A percentile compares a stretch with the other conserved stretches of the same genome.
Evolutionary conservation across 2,797 vertebrate species (phyloP).

Genomic region (Notoglanidium macrostoma): DNA sequence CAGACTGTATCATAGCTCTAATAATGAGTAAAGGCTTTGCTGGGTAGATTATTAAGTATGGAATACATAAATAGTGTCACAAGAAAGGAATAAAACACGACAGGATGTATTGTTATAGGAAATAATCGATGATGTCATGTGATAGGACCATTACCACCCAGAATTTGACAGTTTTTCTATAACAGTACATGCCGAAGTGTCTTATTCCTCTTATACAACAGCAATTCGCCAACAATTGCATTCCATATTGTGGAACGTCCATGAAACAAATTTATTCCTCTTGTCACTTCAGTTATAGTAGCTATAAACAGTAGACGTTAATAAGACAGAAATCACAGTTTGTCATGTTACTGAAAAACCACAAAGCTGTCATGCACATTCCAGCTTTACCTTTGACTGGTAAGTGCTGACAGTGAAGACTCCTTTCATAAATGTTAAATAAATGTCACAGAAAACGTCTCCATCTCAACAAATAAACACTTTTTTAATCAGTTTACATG

Average conservation of each 20-base stretch:
- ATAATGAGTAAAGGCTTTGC: neutral
- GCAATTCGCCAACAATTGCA: neutral
- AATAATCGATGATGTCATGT: neutral
- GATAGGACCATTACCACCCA: neutral
- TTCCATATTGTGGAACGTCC: neutral
- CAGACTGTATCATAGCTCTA: neutral
- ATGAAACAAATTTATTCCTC: neutral
- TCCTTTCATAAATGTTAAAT: neutral
- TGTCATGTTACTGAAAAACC: neutral
- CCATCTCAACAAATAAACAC: neutral
- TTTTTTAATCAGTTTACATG: neutral
- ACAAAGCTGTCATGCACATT: neutral
- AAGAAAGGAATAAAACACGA: neutral
- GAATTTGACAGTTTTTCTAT: neutral
- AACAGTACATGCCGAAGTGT: neutral
- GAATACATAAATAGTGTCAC: neutral
- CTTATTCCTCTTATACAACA: neutral
- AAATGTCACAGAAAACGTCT: neutral
- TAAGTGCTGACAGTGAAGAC: neutral
- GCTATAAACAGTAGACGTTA: neutral
- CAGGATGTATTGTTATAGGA: neutral
- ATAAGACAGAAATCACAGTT: neutral
- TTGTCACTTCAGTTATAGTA: neutral
- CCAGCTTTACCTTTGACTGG: neutral
- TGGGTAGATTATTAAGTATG: neutral